Evolutionary conservation across 2,888 invertebrate genomes (phyloP).

Genomic region (Tuta absoluta): DNA sequence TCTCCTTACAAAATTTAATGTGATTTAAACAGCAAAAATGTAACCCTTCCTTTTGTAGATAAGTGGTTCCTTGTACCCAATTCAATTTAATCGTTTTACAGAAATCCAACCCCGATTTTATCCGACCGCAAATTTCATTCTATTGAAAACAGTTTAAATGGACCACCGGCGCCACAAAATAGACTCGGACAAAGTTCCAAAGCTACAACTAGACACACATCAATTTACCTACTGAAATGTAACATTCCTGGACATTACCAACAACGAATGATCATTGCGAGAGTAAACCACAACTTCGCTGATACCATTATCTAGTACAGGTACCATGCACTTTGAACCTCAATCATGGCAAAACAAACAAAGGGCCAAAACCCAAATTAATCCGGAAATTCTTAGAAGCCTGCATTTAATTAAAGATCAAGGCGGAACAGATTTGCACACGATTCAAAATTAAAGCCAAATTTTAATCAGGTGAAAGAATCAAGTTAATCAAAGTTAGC

Average conservation of each 20-base stretch:
- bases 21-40: not conserved
- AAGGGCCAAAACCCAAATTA: not conserved
- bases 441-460: constrained; percentile 33
- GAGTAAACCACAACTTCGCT: constrained; percentile 1
- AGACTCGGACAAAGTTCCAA: not conserved
- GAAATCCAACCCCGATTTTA: not conserved
- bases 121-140: constrained; percentile 5
- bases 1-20: not conserved
- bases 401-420: constrained; percentile 24
- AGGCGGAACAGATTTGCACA: constrained; percentile 24
- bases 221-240: constrained; percentile 5
- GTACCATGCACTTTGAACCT: not conserved
- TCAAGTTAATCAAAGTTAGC: constrained; percentile 63
- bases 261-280: not conserved
- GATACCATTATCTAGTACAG: not conserved
- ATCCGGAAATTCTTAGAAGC: not conserved
- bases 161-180: not conserved
- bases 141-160: constrained; percentile 20
- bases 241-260: not conserved
- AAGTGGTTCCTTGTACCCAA: constrained; percentile 1
- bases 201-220: not conserved
- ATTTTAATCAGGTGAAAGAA: constrained; percentile 57
- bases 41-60: constrained; percentile 1
- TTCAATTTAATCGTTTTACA: not conserved
- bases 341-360: constrained; percentile 2